Conservation (phyloP, 1,140 invertebrate species). For the Drosophila nannoptera region DNA sequence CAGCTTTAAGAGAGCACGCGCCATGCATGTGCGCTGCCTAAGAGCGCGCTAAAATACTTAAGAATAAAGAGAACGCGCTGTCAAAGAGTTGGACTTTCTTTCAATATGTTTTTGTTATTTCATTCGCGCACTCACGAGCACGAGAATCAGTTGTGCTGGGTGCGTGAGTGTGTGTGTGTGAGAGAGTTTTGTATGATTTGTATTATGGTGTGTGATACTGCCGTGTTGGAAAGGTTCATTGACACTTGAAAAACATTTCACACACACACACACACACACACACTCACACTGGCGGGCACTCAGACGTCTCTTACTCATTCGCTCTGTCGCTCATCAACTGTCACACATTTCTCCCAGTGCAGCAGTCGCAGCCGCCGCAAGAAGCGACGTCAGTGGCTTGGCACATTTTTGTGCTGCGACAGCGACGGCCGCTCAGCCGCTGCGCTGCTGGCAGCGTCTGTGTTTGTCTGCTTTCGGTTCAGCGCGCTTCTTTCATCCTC, state of each 20-base stretch:
- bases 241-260: slow-evolving; percentile 78
- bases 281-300: slow-evolving; percentile 20
- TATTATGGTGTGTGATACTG: slow-evolving; percentile 66
- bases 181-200: slow-evolving; percentile 47
- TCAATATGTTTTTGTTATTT: slow-evolving; percentile 69
- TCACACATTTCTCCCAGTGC: slow-evolving; percentile 73
- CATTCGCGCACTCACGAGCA: slow-evolving; percentile 59
- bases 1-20: slow-evolving; percentile 1
- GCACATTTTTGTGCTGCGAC: slow-evolving; percentile 60
- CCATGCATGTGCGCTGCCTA: slow-evolving; percentile 9
- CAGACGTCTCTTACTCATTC: slow-evolving; percentile 66
- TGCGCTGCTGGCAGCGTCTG: slow-evolving; percentile 49
- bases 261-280: slow-evolving; percentile 56
- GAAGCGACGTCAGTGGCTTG: slow-evolving; percentile 47
- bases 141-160: slow-evolving; percentile 27
- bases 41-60: slow-evolving; percentile 12
- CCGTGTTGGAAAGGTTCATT: slow-evolving; percentile 76
- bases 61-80: slow-evolving; percentile 45
- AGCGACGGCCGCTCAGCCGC: slow-evolving; percentile 36
- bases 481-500: slow-evolving; percentile 75
- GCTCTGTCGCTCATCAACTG: slow-evolving; percentile 73
- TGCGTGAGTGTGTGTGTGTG: slow-evolving; percentile 31
- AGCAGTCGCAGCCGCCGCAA: slow-evolving; percentile 48
- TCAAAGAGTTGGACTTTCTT: slow-evolving; percentile 64
- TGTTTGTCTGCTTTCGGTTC: slow-evolving; percentile 70